phyloP scores from a whole-genome alignment of 2,113 vertebrate genomes.

The Dasypus novemcinctus region DNA sequence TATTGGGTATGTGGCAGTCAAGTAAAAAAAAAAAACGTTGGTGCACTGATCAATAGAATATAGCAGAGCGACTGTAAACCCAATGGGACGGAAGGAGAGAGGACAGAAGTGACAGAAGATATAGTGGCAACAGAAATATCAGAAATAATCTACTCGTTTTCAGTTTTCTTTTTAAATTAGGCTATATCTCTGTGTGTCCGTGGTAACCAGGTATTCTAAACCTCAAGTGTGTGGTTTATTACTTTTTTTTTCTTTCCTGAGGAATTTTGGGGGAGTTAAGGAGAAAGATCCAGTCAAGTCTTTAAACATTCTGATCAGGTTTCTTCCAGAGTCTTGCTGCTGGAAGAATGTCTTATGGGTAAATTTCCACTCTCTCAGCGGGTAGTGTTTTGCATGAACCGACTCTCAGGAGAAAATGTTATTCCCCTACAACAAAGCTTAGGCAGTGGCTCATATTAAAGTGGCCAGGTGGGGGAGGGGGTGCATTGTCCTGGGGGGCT shows the following conservation, averaged over 20 bases:
- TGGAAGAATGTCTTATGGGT: constrained; percentile 91
- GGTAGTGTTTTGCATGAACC: constrained; percentile 94
- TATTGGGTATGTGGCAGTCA: constrained; percentile 53
- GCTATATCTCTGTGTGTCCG: constrained; percentile 54
- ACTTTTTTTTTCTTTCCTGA: constrained; percentile 30
- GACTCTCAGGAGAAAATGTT: constrained; percentile 92
- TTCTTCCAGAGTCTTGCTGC: constrained; percentile 87
- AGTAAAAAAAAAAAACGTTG: constrained; percentile 46
- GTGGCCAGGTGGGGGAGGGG: constrained; percentile 83
- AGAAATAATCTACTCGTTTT: constrained; percentile 63
- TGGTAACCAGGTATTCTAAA: constrained; percentile 65
- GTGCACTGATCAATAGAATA: constrained; percentile 70
- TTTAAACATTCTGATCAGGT: constrained; percentile 89
- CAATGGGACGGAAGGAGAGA: constrained; percentile 53
- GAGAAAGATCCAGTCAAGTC: constrained; percentile 70
- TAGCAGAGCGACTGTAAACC: constrained; percentile 76
- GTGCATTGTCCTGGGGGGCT: constrained; percentile 62
- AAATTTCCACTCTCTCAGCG: constrained; percentile 94
- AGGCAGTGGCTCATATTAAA: constrained; percentile 89
- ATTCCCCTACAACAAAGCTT: constrained; percentile 89
- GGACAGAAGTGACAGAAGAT: constrained; percentile 59
- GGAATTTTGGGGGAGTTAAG: constrained; percentile 73
- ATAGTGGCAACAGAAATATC: constrained; percentile 62
- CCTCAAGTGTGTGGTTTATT: constrained; percentile 69
- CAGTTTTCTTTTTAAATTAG: constrained; percentile 68